Evolutionary conservation across 2,797 vertebrate species (phyloP).

Genomic region (Mormyrops boulengeri): DNA sequence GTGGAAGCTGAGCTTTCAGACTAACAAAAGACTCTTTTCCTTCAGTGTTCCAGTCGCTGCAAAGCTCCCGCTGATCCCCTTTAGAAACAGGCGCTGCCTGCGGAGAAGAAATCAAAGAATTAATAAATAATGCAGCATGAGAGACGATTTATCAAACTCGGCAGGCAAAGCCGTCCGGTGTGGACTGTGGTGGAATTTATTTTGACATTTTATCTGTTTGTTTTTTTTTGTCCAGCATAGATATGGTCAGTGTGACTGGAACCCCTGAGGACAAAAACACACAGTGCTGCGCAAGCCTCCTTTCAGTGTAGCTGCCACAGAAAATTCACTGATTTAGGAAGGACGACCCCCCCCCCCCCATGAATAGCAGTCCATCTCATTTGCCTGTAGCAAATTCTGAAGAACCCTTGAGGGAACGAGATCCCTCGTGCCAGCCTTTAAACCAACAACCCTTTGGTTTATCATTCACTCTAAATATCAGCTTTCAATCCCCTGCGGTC

Average conservation of each 20-base stretch:
- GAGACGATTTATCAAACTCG: slow-evolving; percentile 6
- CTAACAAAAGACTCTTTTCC: slow-evolving; percentile 13
- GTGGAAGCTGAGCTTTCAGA: slow-evolving; percentile 3
- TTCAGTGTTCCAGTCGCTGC: background rate
- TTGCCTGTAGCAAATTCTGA: background rate
- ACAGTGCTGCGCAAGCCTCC: background rate
- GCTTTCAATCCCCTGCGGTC: background rate
- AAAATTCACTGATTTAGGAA: background rate
- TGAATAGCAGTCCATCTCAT: background rate
- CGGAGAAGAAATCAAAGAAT: slow-evolving; percentile 11
- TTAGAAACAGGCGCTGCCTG: background rate
- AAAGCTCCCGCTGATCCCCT: slow-evolving; percentile 4
- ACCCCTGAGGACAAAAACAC: background rate
- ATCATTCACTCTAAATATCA: background rate
- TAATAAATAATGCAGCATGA: slow-evolving; percentile 17
- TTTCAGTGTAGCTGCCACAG: background rate
- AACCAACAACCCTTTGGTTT: background rate
- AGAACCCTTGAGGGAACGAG: background rate
- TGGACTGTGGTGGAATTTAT: background rate
- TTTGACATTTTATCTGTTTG: slow-evolving; percentile 6
- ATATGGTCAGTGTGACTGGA: background rate
- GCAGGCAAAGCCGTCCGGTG: background rate
- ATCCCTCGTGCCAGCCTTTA: background rate
- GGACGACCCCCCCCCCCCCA: background rate
- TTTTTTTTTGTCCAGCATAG: slow-evolving; percentile 10